Base-by-base conservation (phyloP, 1,140 invertebrate genomes). In the Neodiprion virginianus region DNA sequence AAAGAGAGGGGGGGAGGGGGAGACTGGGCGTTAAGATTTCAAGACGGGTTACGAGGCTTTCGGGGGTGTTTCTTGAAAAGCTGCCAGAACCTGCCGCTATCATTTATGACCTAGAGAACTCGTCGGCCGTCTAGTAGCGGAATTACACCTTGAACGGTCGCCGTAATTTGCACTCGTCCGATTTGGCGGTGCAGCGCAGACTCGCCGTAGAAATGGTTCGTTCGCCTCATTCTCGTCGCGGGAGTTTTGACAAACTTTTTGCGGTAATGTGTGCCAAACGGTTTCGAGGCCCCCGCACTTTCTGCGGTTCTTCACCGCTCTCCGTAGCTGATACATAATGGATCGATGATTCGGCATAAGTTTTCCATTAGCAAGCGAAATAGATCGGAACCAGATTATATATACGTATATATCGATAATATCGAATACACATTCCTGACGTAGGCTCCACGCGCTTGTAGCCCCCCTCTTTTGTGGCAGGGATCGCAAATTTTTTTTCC, bases 351-450 rank as follows among this genome's bases (percentile, higher is more conserved):
- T 84, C 83, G 76, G 80, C 83, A 86, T 85, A 84, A 86, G 77
- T 82, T 84, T 86, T 86, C 85, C 83, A 86, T 86, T 84, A 86
- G 80, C 78, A 72, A 73, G 75, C 76, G 74, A 76, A 81, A 82
- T 80, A 82, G 76, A 83, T 83, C 79, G 75, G 1, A 40, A 5
- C 28, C 1, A 40, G 28, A 4, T 40, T 40, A 40, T 40, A 40
- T 40, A 40, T 40, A 40, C 0, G 5, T 40, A 81, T 75, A 83
- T 81, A 81, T 83, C 81, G 83, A 82, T 84, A 83, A 86, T 84
- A 82, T 85, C 74, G 80, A 83, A 84, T 86, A 86, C 83, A 84
- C 80, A 84, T 85, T 83, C 80, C 67, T 78, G 68, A 77, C 76
- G 79, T 69, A 28, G 4, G 21, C 21, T 14, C 1, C 53, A 72